Conservation (phyloP, 2,888 invertebrate genomes). For the Helicoverpa assulta region DNA sequence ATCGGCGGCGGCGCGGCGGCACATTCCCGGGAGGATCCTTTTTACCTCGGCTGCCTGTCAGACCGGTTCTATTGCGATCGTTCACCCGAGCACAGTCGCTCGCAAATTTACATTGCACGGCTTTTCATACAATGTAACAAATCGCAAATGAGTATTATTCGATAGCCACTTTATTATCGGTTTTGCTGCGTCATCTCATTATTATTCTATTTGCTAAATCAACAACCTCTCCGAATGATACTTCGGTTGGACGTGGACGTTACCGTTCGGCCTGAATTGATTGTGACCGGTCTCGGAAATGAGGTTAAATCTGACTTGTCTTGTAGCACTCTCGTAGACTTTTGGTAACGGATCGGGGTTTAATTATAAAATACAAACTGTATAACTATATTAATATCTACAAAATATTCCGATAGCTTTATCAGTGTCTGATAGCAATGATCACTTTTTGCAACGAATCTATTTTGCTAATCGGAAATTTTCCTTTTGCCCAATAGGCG, state of each 20-base stretch:
- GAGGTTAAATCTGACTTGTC: background rate
- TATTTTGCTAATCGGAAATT: slow-evolving; percentile 10
- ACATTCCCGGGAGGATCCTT: slow-evolving; percentile 84
- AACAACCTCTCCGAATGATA: slow-evolving; percentile 38
- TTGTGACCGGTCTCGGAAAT: slow-evolving; percentile 8
- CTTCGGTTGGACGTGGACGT: slow-evolving; percentile 19
- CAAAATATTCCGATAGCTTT: background rate
- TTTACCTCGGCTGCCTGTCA: slow-evolving; percentile 74
- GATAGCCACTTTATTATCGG: slow-evolving; percentile 46
- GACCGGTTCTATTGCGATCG: slow-evolving; percentile 86
- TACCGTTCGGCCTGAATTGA: slow-evolving; percentile 11
- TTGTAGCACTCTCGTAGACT: background rate
- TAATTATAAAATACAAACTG: background rate
- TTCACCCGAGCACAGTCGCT: slow-evolving; percentile 81
- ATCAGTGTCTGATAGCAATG: slow-evolving; percentile 10
- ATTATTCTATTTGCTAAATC: slow-evolving; percentile 47
- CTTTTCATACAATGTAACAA: slow-evolving; percentile 70
- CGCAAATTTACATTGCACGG: slow-evolving; percentile 77
- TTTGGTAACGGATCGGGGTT: background rate
- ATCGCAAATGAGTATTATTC: slow-evolving; percentile 60
- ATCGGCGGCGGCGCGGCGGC: slow-evolving; percentile 32
- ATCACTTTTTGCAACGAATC: background rate
- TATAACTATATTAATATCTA: background rate
- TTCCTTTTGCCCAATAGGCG: slow-evolving; percentile 13
- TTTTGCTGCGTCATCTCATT: slow-evolving; percentile 55